Conservation (phyloP, 2,888 invertebrate species). For the Leptopterna dolabrata region DNA sequence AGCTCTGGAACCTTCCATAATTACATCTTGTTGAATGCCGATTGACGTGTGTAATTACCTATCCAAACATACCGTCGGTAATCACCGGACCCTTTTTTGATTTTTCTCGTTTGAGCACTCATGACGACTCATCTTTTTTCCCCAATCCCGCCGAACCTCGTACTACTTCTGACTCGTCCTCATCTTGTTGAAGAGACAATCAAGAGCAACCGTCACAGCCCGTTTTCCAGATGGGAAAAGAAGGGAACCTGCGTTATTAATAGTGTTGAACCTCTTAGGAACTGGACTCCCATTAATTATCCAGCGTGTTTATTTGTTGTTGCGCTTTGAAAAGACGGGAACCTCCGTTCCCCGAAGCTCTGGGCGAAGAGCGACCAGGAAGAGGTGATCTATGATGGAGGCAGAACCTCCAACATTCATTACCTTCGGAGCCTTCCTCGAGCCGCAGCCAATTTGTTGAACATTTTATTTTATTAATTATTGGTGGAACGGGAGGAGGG, state of each 20-base stretch:
- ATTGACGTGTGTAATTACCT: background rate
- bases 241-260: background rate
- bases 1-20: background rate
- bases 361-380: background rate
- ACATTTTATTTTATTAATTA: conserved; percentile 44
- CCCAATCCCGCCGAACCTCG: background rate
- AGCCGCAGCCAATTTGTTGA: conserved; percentile 39
- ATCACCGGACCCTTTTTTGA: background rate
- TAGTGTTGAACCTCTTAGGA: background rate
- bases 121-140: background rate
- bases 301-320: conserved; percentile 42
- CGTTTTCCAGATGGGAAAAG: background rate
- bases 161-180: background rate
- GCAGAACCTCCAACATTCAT: conserved; percentile 9
- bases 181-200: background rate
- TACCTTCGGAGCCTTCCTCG: background rate
- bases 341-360: background rate
- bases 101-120: background rate
- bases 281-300: conserved; percentile 32
- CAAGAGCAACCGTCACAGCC: background rate
- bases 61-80: background rate
- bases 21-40: background rate
- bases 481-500: background rate
- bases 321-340: conserved; percentile 26
- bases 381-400: conserved; percentile 25